Conservation (phyloP, 2,888 invertebrate species). For the Formica aserva region DNA sequence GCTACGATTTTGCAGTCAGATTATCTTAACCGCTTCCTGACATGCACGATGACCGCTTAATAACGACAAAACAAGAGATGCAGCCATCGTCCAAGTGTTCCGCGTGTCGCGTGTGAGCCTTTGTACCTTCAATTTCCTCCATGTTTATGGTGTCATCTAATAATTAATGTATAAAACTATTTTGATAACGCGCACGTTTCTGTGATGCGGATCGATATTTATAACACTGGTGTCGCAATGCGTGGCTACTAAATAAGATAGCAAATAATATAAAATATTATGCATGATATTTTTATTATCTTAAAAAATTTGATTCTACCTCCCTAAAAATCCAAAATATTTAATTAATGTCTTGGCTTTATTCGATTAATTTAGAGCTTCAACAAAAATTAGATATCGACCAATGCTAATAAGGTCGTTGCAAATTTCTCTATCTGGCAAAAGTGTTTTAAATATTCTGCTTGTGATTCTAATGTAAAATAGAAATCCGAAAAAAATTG, state of each 20-base stretch:
- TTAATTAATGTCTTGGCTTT: too few relatives aligned
- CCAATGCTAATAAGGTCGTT: too few relatives aligned
- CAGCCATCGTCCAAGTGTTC: background rate
- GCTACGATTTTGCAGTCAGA: slow-evolving; percentile 26
- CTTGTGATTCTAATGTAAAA: too few relatives aligned
- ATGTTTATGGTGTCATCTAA: background rate
- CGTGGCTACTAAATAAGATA: background rate
- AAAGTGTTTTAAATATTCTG: too few relatives aligned
- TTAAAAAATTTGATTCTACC: background rate
- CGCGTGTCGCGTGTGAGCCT: background rate
- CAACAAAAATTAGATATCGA: too few relatives aligned
- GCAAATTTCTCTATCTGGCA: too few relatives aligned
- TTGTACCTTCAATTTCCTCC: background rate
- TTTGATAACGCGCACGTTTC: background rate
- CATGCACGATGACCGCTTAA: slow-evolving; percentile 42
- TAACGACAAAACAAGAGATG: slow-evolving; percentile 35
- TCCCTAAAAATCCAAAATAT: background rate
- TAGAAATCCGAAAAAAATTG: too few relatives aligned
- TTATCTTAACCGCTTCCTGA: slow-evolving; percentile 32
- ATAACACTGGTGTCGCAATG: background rate
- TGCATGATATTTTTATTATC: background rate
- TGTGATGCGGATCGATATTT: background rate
- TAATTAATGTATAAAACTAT: background rate
- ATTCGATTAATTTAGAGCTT: too few relatives aligned
- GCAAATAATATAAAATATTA: background rate